A percentile compares a stretch with the other conserved stretches of the same genome.
These are phyloP conservation scores for Scytalopus superciliaris DNA, from an alignment of 2,113 vertebrate genomes.

Conservation along the genomic window DNA sequence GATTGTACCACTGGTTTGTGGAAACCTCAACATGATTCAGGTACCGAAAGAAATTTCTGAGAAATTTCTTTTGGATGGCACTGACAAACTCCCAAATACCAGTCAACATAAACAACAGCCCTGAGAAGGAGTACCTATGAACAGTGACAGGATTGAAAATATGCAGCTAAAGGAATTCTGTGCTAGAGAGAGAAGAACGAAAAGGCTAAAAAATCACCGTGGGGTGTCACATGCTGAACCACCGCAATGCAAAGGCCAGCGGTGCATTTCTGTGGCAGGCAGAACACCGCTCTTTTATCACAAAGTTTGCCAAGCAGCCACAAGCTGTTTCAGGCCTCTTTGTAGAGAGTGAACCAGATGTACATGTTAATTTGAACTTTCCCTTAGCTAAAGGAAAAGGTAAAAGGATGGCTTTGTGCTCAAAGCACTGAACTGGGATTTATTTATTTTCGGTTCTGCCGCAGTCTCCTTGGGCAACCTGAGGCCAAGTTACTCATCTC, in stretches of 20 bases:
- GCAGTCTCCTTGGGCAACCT: background rate
- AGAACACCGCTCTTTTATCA: conserved; percentile 8
- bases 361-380: conserved; percentile 30
- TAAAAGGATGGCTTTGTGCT: background rate
- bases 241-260: background rate
- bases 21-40: background rate
- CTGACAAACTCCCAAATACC: background rate
- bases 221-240: background rate
- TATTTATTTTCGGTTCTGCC: background rate
- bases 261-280: conserved; percentile 2
- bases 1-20: background rate
- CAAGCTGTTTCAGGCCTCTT: conserved; percentile 9
- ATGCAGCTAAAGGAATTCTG: background rate
- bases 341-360: background rate
- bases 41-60: background rate
- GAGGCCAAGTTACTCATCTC: background rate
- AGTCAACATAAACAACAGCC: background rate
- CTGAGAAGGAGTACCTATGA: background rate
- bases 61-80: background rate
- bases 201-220: background rate
- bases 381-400: background rate
- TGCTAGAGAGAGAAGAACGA: background rate
- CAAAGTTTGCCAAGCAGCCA: conserved; percentile 26
- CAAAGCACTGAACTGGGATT: background rate
- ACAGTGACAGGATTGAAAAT: background rate